These are phyloP conservation scores for Oryctes rhinoceros DNA, from an alignment of 1,140 invertebrate species.

Conservation along the genomic window DNA sequence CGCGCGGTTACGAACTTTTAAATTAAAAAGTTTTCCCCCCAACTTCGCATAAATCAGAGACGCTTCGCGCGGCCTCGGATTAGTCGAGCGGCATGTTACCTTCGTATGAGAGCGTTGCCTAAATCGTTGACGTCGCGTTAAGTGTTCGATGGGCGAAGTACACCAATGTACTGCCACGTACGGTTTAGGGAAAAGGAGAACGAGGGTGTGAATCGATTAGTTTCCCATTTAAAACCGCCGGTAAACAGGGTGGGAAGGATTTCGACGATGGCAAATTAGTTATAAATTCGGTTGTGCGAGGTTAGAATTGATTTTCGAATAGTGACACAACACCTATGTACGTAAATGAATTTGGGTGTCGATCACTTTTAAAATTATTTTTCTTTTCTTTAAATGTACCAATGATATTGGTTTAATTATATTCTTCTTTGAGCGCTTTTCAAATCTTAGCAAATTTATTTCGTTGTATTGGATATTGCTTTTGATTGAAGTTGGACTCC, in stretches of 20 bases:
- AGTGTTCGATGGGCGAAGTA: background rate
- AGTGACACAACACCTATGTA: no score
- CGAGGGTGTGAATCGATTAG: background rate
- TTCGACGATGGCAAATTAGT: no score
- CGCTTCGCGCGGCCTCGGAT: background rate
- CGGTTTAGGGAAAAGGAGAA: background rate
- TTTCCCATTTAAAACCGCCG: background rate
- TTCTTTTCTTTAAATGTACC: no score
- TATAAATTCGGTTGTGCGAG: no score
- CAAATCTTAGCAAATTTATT: no score
- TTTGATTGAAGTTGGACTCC: no score
- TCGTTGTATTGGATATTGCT: no score
- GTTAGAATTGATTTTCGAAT: no score
- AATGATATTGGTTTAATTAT: no score
- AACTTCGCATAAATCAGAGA: slow-evolving; percentile 18
- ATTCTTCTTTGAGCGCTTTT: no score
- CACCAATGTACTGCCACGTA: background rate
- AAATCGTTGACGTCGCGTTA: background rate
- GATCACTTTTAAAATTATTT: no score
- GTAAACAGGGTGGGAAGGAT: background rate
- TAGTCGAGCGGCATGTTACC: background rate
- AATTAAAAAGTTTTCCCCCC: slow-evolving; percentile 12
- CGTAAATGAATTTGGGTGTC: no score
- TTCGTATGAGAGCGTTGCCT: background rate
- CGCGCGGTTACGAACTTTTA: background rate